Evolutionary conservation across 2,113 vertebrate species (phyloP).

Genomic region (Megaceryle torquata): DNA sequence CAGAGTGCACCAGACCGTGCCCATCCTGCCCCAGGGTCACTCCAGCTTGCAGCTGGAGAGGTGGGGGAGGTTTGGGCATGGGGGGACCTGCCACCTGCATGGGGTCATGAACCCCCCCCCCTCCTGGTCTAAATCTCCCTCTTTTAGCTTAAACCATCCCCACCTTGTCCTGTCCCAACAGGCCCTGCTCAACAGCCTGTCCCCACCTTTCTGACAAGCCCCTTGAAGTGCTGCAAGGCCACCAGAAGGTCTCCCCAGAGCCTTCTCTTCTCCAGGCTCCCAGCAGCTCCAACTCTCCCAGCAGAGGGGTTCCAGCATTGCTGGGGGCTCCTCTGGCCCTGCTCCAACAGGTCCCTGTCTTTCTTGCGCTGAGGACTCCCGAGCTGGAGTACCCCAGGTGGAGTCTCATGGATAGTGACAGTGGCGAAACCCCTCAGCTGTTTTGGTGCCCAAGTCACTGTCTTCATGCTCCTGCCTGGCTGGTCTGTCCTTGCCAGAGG

Average conservation of each 20-base stretch:
- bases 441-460: background rate
- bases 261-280: too few relatives aligned
- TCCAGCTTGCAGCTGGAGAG: background rate
- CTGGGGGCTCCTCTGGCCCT: too few relatives aligned
- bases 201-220: too few relatives aligned
- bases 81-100: background rate
- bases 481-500: background rate
- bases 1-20: rapidly evolving
- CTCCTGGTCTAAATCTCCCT: too few relatives aligned
- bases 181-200: too few relatives aligned
- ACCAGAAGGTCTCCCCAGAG: too few relatives aligned
- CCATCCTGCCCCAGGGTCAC: rapidly evolving
- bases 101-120: background rate
- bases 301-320: too few relatives aligned
- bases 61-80: background rate
- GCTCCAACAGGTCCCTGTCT: too few relatives aligned
- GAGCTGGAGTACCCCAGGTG: background rate
- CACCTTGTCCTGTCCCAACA: too few relatives aligned
- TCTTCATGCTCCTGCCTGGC: background rate
- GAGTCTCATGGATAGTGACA: background rate
- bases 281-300: too few relatives aligned
- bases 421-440: background rate
- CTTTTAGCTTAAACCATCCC: too few relatives aligned
- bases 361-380: background rate
- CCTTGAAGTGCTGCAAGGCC: too few relatives aligned